Evolutionary conservation across 1,140 invertebrate genomes (phyloP).

Genomic region (Papilio polytes): DNA sequence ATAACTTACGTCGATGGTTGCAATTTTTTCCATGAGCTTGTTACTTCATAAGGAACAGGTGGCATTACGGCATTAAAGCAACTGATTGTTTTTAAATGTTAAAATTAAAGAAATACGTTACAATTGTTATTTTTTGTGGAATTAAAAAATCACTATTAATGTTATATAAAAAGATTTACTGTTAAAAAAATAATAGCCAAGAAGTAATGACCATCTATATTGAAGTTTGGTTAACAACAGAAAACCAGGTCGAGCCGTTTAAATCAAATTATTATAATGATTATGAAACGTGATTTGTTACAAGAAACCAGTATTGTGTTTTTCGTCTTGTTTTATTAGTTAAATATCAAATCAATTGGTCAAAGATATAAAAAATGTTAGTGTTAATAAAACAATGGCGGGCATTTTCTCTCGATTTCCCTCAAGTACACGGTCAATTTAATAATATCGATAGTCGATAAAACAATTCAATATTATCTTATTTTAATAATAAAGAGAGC

Average conservation of each 20-base stretch:
- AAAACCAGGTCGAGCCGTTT: constrained; percentile 5
- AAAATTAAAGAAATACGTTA: no score
- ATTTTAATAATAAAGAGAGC: no score
- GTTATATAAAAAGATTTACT: background rate
- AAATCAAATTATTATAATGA: constrained; percentile 1
- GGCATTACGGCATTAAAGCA: background rate
- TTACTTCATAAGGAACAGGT: background rate
- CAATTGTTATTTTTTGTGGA: no score
- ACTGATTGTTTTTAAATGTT: background rate
- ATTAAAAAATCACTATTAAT: background rate
- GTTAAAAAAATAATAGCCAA: background rate
- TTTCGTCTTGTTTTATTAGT: background rate
- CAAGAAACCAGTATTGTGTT: background rate
- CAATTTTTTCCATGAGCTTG: background rate
- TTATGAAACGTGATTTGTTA: constrained; percentile 6
- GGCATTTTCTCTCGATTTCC: background rate
- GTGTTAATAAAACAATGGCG: background rate
- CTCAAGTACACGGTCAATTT: background rate
- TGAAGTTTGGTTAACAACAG: background rate
- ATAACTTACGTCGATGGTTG: background rate
- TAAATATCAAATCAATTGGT: background rate
- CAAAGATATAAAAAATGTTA: background rate
- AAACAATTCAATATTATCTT: background rate
- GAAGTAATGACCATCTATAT: background rate
- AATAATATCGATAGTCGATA: background rate